phyloP scores from a whole-genome alignment of 2,888 invertebrate species.

The Drosophila mercatorum region DNA sequence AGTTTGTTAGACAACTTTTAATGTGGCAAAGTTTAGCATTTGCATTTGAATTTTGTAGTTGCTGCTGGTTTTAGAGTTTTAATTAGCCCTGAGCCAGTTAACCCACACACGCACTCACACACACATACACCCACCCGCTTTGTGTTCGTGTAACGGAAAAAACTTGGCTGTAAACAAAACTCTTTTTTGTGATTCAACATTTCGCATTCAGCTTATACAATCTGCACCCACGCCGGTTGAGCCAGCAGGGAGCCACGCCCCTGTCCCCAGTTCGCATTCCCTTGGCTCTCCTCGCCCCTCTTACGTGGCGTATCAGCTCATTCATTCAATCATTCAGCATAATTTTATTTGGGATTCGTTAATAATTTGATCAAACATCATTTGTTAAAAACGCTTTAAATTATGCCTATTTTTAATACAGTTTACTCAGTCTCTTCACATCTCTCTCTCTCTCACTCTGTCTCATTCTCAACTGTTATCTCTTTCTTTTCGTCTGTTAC shows the following conservation, averaged over 20 bases:
- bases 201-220: slow-evolving; percentile 53
- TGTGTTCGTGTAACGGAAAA: slow-evolving; percentile 68
- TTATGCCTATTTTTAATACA: slow-evolving; percentile 52
- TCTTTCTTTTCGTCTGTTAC: slow-evolving; percentile 4
- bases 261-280: slow-evolving; percentile 21
- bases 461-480: neutral
- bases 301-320: slow-evolving; percentile 17
- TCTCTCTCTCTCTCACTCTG: neutral
- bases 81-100: slow-evolving; percentile 81
- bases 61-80: slow-evolving; percentile 50
- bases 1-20: slow-evolving; percentile 48
- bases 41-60: slow-evolving; percentile 24
- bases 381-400: slow-evolving; percentile 37
- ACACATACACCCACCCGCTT: slow-evolving; percentile 24
- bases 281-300: neutral
- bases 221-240: slow-evolving; percentile 26
- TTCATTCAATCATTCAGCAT: slow-evolving; percentile 15
- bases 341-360: slow-evolving; percentile 38
- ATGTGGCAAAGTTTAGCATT: slow-evolving; percentile 60
- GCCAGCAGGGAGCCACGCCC: neutral
- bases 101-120: slow-evolving; percentile 45
- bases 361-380: slow-evolving; percentile 63
- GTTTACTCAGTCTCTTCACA: slow-evolving; percentile 4
- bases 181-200: slow-evolving; percentile 31
- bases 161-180: slow-evolving; percentile 38